A percentile compares a stretch with the other conserved stretches of the same genome.
phyloP scores from a whole-genome alignment of 2,113 vertebrate genomes.

The Psephotus haematonotus region DNA sequence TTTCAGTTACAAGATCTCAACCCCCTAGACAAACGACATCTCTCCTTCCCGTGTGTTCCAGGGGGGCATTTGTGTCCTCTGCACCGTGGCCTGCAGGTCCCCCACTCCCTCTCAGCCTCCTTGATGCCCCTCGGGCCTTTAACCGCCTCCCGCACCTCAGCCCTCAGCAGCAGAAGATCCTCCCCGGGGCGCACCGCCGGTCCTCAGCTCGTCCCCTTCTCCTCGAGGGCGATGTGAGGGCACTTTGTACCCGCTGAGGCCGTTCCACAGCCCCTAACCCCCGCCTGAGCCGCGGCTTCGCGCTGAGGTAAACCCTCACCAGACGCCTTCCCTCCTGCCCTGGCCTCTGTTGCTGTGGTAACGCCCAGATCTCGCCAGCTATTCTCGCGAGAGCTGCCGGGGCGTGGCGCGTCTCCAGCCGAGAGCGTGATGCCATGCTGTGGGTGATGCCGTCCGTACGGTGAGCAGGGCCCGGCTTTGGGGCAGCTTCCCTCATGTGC shows the following conservation, averaged over 20 bases:
- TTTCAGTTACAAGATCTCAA: no score
- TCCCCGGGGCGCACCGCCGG: not conserved
- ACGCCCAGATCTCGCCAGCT: not conserved
- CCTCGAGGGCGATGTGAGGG: not conserved
- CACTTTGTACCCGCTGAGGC: no score
- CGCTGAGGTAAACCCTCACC: not conserved
- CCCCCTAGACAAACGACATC: not conserved
- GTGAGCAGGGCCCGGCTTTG: not conserved
- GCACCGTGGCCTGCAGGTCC: no score
- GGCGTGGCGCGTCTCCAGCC: accelerated
- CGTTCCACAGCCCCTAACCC: no score
- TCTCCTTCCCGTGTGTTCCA: not conserved
- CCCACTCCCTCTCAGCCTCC: not conserved
- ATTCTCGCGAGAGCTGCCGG: not conserved
- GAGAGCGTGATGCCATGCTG: accelerated
- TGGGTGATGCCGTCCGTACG: accelerated
- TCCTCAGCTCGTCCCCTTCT: not conserved
- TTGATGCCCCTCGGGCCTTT: not conserved
- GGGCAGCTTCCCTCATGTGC: not conserved
- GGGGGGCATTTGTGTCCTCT: not conserved
- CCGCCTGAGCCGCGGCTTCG: no score
- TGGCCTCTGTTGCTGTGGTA: not conserved
- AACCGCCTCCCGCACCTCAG: not conserved
- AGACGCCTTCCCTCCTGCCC: no score
- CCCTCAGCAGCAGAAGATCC: not conserved